Evolutionary conservation across 2,113 vertebrate genomes (phyloP).

Genomic region (Halichoerus grypus): DNA sequence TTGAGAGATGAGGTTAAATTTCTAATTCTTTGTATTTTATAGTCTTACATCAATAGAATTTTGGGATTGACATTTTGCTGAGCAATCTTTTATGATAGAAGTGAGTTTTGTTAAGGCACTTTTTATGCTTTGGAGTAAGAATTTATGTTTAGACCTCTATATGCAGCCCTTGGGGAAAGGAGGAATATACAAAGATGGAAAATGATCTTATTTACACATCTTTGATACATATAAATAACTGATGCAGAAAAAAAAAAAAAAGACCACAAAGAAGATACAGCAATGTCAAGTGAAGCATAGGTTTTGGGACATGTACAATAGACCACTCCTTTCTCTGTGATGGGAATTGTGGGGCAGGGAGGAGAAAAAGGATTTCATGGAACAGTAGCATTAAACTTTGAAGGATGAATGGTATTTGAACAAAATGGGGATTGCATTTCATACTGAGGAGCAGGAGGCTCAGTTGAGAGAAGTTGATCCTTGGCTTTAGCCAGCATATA

Average conservation of each 20-base stretch:
- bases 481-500: not conserved
- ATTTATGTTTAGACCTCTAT: not conserved
- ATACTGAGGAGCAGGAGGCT: not conserved
- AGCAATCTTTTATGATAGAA: constrained; percentile 27
- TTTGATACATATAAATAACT: not conserved
- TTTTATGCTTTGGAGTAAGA: constrained; percentile 12
- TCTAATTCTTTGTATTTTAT: constrained; percentile 42
- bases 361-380: not conserved
- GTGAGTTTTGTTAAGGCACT: constrained; percentile 32
- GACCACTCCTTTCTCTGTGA: not conserved
- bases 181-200: not conserved
- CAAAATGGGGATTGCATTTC: not conserved
- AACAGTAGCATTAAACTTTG: not conserved
- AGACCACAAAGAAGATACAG: not conserved
- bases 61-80: not conserved
- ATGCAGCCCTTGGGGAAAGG: not conserved
- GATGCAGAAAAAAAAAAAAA: not conserved
- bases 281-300: not conserved
- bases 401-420: constrained; percentile 22
- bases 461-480: not conserved
- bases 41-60: not conserved
- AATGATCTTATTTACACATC: not conserved
- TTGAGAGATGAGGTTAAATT: constrained; percentile 22
- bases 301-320: not conserved
- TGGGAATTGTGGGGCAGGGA: not conserved